Evolutionary conservation across 2,113 vertebrate species (phyloP), one percentile per base, ranked within the genome.

Genomic region (Epinephelus moara): DNA sequence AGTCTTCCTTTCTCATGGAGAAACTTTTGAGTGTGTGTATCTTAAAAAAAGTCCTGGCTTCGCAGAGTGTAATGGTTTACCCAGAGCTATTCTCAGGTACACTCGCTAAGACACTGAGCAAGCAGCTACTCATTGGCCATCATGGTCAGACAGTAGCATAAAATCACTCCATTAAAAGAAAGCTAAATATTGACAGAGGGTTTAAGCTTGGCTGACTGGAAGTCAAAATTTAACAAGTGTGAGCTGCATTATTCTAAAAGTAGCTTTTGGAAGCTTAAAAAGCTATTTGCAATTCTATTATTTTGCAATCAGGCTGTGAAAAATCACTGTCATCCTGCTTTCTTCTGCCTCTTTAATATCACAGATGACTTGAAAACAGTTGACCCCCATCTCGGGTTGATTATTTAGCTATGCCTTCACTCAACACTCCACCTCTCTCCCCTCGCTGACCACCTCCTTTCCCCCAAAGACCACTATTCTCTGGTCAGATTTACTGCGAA

Each of bases 161-260:
- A 78, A 93, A 91, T 82, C 85, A 92, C 76, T 68, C 81, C 85
- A 81, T 90, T 89, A 88, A 91, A 91, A 82, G 85, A 78, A 88
- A 88, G 89, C 92, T 93, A 95, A 95, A 94, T 94, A 95, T 96
- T 95, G 90, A 94, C 95, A 93, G 88, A 93, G 86, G 84, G 78
- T 89, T 92, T 79, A 81, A 84, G 69, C 76, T 90, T 88, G 83
- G 83, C 85, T 84, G 89, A 93, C 78, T 85, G 75, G 66, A 92
- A 93, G 90, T 92, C 75, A 89, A 92, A 93, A 80, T 93, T 75
- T 90, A 93, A 91, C 86, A 78, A 53, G 74, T 52, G 71, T 75
- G 71, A 70, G 75, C 62, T 70, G 66, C 72, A 70, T 85, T 63
- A 57, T 76, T 82, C 70, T 30, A 30, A 61, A 45, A 75, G 56